phyloP scores from a whole-genome alignment of 2,113 vertebrate species.

The Phylloscopus trochiloides region DNA sequence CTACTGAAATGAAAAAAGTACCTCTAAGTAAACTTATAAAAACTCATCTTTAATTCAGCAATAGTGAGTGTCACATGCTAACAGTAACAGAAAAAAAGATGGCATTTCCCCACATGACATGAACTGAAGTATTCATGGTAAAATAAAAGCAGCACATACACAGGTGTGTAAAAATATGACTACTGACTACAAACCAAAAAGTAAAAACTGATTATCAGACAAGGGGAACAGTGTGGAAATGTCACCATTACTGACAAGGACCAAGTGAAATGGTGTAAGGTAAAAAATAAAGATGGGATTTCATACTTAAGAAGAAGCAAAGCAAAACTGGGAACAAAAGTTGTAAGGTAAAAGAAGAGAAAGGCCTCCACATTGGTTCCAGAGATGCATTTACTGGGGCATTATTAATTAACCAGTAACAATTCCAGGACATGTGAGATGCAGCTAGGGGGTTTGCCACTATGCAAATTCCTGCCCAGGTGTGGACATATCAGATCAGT shows the following conservation, averaged over 20 bases:
- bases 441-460: neutral
- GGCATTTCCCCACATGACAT: neutral
- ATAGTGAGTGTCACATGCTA: neutral
- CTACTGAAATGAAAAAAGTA: neutral
- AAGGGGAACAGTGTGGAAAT: neutral
- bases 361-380: neutral
- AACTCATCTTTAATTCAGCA: neutral
- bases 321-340: neutral
- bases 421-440: neutral
- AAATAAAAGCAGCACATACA: neutral
- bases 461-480: neutral
- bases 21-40: neutral
- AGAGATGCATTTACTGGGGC: neutral
- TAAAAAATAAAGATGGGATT: constrained; percentile 11
- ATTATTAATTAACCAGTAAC: neutral
- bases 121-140: neutral
- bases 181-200: neutral
- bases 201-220: neutral
- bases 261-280: neutral
- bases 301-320: neutral
- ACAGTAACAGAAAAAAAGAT: neutral
- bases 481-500: neutral
- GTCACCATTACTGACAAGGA: neutral
- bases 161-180: neutral
- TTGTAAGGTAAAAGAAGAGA: neutral